Conservation (phyloP, 2,797 vertebrate genomes). For the Girardinus metallicus region DNA sequence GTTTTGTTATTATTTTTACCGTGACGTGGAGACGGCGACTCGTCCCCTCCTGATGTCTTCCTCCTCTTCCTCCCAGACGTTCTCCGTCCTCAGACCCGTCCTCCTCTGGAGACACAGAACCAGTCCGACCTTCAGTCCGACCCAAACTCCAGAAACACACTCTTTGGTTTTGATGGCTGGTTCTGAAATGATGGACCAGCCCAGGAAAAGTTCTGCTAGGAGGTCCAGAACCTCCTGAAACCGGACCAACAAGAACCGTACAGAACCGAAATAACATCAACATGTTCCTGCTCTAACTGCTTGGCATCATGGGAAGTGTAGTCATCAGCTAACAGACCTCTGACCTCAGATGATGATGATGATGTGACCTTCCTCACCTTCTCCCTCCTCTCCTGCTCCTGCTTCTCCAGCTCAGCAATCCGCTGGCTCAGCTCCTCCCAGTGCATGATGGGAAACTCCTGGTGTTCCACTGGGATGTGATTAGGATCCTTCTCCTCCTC, state of each 20-base stretch:
- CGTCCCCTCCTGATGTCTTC: slow-evolving; percentile 49
- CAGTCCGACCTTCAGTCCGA: no score
- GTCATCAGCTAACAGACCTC: not conserved
- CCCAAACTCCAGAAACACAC: no score
- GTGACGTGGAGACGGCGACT: slow-evolving; percentile 35
- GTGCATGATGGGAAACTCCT: slow-evolving; percentile 79
- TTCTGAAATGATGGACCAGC: not conserved
- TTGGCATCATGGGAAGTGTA: slow-evolving; percentile 19
- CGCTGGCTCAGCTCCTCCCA: slow-evolving; percentile 80
- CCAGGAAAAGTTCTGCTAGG: not conserved
- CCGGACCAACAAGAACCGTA: not conserved
- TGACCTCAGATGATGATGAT: not conserved
- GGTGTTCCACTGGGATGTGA: slow-evolving; percentile 4
- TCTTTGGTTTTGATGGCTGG: not conserved
- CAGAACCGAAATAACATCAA: not conserved
- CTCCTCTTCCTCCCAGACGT: slow-evolving; percentile 47
- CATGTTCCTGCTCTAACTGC: no score
- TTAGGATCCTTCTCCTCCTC: not conserved
- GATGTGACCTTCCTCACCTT: slow-evolving; percentile 66
- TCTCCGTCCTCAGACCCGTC: slow-evolving; percentile 12
- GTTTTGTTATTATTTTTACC: slow-evolving; percentile 38
- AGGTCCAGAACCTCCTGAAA: not conserved
- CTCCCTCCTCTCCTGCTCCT: slow-evolving; percentile 76
- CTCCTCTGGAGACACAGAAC: slow-evolving; percentile 42
- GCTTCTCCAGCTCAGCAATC: slow-evolving; percentile 79